These are phyloP conservation scores for Achroia grisella DNA, from an alignment of 1,140 invertebrate species.

Conservation along the genomic window DNA sequence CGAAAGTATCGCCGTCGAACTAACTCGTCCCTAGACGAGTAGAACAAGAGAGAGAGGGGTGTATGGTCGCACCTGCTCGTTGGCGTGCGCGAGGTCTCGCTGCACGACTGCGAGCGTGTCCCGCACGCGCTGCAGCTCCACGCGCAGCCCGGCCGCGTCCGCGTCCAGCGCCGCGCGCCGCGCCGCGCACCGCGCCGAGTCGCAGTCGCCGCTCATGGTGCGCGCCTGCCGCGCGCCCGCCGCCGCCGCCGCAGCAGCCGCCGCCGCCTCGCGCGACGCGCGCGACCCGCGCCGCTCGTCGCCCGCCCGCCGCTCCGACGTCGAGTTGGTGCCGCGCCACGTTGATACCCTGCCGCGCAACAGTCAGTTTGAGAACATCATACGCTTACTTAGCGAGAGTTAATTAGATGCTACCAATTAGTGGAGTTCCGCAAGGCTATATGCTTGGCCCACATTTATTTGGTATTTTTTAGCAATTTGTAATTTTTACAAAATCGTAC, in stretches of 20 bases:
- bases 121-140: slow-evolving; percentile 43
- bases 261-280: slow-evolving; percentile 82
- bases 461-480: too few species aligned
- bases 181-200: slow-evolving; percentile 45
- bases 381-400: background rate
- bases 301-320: slow-evolving; percentile 87
- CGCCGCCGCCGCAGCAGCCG: slow-evolving; percentile 73
- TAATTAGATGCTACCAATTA: too few species aligned
- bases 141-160: slow-evolving; percentile 37
- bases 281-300: slow-evolving; percentile 90
- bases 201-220: slow-evolving; percentile 34
- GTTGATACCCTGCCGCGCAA: slow-evolving; percentile 21
- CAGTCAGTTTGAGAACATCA: background rate
- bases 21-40: too few species aligned
- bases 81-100: background rate
- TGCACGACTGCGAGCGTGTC: background rate
- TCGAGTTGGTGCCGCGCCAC: slow-evolving; percentile 71
- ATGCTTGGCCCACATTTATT: too few species aligned
- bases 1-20: slow-evolving; percentile 31
- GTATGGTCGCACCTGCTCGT: slow-evolving; percentile 16
- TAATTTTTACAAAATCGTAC: too few species aligned
- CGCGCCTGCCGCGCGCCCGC: slow-evolving; percentile 13
- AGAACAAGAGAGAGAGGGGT: too few species aligned
- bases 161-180: slow-evolving; percentile 34
- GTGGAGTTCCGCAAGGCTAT: too few species aligned